Percentiles rank a stretch among this genome's conserved stretches.
Conservation (phyloP, 1,140 invertebrate genomes). For the Saccostrea echinata region DNA sequence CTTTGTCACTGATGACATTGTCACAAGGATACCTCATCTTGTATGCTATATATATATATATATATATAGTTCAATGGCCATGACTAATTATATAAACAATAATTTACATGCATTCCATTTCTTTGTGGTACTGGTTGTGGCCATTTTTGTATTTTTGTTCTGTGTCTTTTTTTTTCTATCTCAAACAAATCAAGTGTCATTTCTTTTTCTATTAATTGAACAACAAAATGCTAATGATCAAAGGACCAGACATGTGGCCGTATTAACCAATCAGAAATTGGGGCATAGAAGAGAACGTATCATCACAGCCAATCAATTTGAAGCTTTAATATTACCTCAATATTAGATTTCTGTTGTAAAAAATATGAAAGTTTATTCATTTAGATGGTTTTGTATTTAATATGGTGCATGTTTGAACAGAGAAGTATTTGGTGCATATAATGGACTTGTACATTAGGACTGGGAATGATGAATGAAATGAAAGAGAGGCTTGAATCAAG, state of each 20-base stretch:
- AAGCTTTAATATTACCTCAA: constrained; percentile 55
- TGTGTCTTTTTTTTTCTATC: neutral
- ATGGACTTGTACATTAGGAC: constrained; percentile 23
- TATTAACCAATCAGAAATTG: constrained; percentile 47
- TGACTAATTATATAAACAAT: constrained; percentile 43
- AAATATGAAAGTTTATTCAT: constrained; percentile 35
- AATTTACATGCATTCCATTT: constrained; percentile 47
- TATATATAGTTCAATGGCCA: constrained; percentile 38
- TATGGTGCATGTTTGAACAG: constrained; percentile 55
- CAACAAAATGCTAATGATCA: constrained; percentile 17
- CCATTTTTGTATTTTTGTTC: neutral
- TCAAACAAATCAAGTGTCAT: constrained; percentile 25
- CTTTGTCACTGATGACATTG: constrained; percentile 38
- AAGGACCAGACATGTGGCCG: constrained; percentile 30
- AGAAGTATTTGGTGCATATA: constrained; percentile 55
- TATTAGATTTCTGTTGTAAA: constrained; percentile 52
- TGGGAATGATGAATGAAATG: neutral
- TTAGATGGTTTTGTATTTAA: constrained; percentile 40
- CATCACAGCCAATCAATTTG: constrained; percentile 50
- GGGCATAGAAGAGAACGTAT: constrained; percentile 28
- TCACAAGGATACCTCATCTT: constrained; percentile 34
- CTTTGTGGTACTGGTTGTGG: constrained; percentile 25
- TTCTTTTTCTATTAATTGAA: constrained; percentile 24
- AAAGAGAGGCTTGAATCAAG: constrained; percentile 27
- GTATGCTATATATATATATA: constrained; percentile 29